A percentile compares a stretch with the other conserved stretches of the same genome.
phyloP scores from a whole-genome alignment of 2,113 vertebrate genomes.

The Mellivora capensis region DNA sequence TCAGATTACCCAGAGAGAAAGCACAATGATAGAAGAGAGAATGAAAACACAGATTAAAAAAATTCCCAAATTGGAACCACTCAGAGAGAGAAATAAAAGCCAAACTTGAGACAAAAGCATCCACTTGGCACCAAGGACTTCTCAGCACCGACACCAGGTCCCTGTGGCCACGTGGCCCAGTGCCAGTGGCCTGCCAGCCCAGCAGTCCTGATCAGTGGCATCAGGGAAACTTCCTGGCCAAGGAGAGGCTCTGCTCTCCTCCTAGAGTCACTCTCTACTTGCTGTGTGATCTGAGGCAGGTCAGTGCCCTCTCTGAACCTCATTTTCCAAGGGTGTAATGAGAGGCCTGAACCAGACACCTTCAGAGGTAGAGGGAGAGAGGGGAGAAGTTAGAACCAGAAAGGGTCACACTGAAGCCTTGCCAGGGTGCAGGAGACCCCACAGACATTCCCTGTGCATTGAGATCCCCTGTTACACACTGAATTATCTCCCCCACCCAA shows the following conservation, averaged over 20 bases:
- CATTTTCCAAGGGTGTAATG: background rate
- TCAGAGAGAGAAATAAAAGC: slow-evolving; percentile 24
- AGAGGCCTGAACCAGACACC: background rate
- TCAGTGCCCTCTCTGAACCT: background rate
- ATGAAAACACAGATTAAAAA: background rate
- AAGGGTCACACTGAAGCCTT: background rate
- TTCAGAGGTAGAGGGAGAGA: background rate
- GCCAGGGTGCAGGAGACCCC: background rate
- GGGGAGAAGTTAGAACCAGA: background rate
- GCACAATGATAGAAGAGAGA: background rate
- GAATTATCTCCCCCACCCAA: accelerated
- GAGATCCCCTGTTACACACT: too few species aligned
- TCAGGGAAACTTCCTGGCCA: background rate
- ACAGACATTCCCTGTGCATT: background rate
- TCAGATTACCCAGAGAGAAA: slow-evolving; percentile 5
- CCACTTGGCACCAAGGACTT: background rate
- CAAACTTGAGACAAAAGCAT: background rate
- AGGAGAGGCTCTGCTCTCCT: background rate
- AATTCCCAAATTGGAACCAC: background rate
- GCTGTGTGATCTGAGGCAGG: background rate
- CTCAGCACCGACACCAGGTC: background rate
- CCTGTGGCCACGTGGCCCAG: background rate
- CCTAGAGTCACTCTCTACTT: background rate
- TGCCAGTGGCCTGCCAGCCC: accelerated
- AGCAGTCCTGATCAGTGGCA: background rate